These are phyloP conservation scores for Pyrocephalus nanus DNA, from an alignment of 2,797 vertebrate genomes.

Conservation along the genomic window DNA sequence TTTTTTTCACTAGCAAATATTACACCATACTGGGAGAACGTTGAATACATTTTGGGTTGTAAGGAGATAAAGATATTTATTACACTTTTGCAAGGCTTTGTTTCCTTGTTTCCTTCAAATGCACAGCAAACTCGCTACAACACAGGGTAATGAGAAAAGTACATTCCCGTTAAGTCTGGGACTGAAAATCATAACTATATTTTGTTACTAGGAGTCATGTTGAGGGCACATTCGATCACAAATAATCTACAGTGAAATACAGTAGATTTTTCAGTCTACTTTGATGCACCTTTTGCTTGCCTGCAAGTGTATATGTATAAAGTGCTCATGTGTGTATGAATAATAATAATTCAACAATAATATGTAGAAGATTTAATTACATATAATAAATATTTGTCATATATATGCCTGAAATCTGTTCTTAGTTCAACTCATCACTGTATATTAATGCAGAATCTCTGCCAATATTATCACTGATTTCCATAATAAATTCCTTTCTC, in stretches of 20 bases:
- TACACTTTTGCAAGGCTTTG: not conserved
- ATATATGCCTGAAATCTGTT: not conserved
- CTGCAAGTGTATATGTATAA: not conserved
- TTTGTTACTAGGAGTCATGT: not conserved
- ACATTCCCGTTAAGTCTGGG: not conserved
- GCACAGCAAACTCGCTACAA: not conserved
- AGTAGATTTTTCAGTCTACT: not conserved
- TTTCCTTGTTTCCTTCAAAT: not conserved
- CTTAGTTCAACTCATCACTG: not conserved
- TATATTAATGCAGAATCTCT: not conserved
- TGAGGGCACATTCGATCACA: not conserved
- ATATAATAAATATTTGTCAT: not conserved
- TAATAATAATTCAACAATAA: not conserved
- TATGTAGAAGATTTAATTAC: not conserved
- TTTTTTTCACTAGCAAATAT: not conserved
- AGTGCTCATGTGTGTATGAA: not conserved
- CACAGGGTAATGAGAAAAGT: not conserved
- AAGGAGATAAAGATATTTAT: not conserved
- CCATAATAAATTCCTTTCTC: not conserved
- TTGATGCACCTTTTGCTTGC: fast-evolving
- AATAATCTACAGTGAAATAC: not conserved
- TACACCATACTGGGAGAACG: not conserved
- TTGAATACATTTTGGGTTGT: not conserved
- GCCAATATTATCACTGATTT: not conserved
- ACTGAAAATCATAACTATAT: not conserved